Evolutionary conservation across 37 sponge, comb jelly and placozoan species (phyloP), one percentile per base, ranked within the genome.

Genomic region (Spongilla lacustris): DNA sequence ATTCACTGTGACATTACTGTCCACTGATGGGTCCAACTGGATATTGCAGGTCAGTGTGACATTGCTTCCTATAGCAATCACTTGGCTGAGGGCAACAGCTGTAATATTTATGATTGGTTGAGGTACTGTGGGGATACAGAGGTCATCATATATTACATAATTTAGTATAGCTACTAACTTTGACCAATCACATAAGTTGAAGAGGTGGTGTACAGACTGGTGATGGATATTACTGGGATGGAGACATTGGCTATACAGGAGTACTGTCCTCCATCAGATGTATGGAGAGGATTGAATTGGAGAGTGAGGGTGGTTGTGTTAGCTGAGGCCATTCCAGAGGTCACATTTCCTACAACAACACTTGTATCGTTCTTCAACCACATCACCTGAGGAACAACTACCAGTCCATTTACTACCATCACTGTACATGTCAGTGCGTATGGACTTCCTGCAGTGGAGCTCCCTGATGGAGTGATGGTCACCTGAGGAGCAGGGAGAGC

Each of bases 201-300:
- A 13, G 26, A 58, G 31, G 31, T 50, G 33, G 1, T 31, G 72
- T 22, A 48, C 1, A 72, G 31, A 25, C 32, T 36, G 2, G 19
- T 21, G 50, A 83, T 25, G 30, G 31, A 26, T n/a, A 74, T 32
- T 12, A 1, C 4, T 10, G 87, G 74, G 24, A 87, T 4, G 23
- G 31, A 33, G 32, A 87, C 26, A 24, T 12, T 81, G 49, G 80
- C 87, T 66, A 26, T 67, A 32, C 87, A 87, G 81, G 25, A 75
- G 81, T 87, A 87, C 75, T 67, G 68, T 17, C 75, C 87, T 75
- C 75, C 87, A 74, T 87, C 67, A 28, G 87, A 81, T 48, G 81
- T 75, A 0, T 46, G 67, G 0, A 87, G 81, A 38, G 81, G 68
- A 28, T 6, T 50, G 69, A 87, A 87, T 11, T 14, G 49, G 31